These are phyloP conservation scores for Rhogogaster chlorosoma DNA, from an alignment of 2,888 invertebrate species.

Conservation along the genomic window DNA sequence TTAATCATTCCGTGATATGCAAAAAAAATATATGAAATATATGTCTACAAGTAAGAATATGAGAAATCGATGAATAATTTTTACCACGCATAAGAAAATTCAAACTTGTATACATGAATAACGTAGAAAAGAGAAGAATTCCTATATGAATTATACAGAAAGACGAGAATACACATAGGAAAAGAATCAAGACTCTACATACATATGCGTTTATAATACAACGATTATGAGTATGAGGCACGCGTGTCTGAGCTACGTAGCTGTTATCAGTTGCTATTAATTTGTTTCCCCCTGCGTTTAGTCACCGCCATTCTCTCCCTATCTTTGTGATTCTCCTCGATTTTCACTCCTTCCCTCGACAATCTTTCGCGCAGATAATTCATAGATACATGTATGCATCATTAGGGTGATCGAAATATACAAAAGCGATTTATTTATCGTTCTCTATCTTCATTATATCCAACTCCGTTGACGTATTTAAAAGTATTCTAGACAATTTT, in stretches of 20 bases:
- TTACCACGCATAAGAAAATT: background rate
- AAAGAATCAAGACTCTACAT: background rate
- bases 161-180: background rate
- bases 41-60: background rate
- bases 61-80: background rate
- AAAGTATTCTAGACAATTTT: background rate
- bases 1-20: too few relatives aligned
- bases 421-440: background rate
- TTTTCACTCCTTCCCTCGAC: slow-evolving; percentile 9
- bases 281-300: slow-evolving; percentile 18
- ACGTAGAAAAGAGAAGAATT: background rate
- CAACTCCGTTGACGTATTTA: background rate
- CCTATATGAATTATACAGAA: background rate
- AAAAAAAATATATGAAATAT: background rate
- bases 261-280: slow-evolving; percentile 26
- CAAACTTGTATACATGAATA: background rate
- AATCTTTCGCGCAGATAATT: background rate
- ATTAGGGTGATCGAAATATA: background rate
- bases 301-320: slow-evolving; percentile 4
- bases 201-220: background rate
- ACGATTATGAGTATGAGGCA: background rate
- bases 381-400: background rate
- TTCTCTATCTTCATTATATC: background rate
- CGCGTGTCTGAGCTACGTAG: background rate
- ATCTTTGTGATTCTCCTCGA: background rate